Conservation (phyloP, 2,797 vertebrate genomes). For the Pyrocephalus nanus region DNA sequence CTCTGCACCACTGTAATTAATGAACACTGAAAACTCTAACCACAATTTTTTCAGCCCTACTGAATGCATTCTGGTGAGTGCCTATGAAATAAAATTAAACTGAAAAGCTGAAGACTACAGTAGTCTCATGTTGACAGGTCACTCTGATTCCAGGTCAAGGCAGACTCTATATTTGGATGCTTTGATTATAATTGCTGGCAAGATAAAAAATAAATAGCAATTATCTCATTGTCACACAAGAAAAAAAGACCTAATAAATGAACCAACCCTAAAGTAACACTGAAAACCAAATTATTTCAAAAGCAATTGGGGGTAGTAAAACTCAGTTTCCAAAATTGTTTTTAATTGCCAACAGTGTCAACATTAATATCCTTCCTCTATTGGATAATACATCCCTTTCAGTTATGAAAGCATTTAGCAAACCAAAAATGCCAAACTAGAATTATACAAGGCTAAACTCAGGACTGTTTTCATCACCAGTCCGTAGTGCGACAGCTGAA, state of each 20-base stretch:
- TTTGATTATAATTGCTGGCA: conserved; percentile 53
- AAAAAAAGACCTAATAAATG: conserved; percentile 41
- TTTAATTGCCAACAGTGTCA: conserved; percentile 48
- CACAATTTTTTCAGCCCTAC: neutral
- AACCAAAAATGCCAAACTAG: conserved; percentile 10
- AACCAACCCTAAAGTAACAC: neutral
- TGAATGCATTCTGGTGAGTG: neutral
- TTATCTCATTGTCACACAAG: conserved; percentile 55
- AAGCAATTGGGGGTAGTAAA: conserved; percentile 22
- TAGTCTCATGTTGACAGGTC: conserved; percentile 38
- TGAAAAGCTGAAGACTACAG: conserved; percentile 39
- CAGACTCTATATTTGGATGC: conserved; percentile 14
- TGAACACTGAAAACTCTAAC: neutral
- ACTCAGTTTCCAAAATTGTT: conserved; percentile 25
- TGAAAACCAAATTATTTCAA: conserved; percentile 39
- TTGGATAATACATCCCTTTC: conserved; percentile 19
- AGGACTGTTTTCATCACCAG: neutral
- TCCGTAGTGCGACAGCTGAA: neutral
- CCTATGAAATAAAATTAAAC: neutral
- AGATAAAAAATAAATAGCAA: conserved; percentile 60
- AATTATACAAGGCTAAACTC: neutral
- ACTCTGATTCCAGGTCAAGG: conserved; percentile 45
- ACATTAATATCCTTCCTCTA: conserved; percentile 6
- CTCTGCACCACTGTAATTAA: conserved; percentile 12
- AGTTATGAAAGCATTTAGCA: conserved; percentile 20